These are phyloP conservation scores for Hyalella azteca DNA, from an alignment of 2,888 invertebrate genomes.

Conservation along the genomic window DNA sequence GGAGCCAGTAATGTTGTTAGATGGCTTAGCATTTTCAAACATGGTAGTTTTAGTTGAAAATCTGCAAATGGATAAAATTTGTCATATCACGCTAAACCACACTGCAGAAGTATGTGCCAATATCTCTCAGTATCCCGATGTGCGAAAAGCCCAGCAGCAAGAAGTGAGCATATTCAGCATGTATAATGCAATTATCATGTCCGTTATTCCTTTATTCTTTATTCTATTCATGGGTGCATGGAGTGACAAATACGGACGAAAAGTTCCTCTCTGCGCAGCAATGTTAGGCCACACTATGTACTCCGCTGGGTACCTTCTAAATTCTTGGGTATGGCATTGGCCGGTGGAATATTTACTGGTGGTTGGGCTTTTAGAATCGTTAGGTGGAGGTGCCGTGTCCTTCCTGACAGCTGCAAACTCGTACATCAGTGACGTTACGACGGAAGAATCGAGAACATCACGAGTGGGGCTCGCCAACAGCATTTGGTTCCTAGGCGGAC, in stretches of 20 bases:
- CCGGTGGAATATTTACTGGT: conserved; percentile 52
- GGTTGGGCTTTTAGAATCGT: conserved; percentile 53
- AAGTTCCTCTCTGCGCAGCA: conserved; percentile 59
- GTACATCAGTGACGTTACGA: conserved; percentile 58
- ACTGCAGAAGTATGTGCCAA: conserved; percentile 50
- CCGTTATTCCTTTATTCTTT: conserved; percentile 60
- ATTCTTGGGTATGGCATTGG: conserved; percentile 44
- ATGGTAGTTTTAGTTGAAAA: conserved; percentile 57
- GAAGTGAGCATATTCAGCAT: conserved; percentile 55
- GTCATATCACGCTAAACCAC: conserved; percentile 49
- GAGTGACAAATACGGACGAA: conserved; percentile 60
- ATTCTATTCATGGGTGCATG: conserved; percentile 60
- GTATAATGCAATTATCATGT: conserved; percentile 55
- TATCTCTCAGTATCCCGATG: conserved; percentile 40
- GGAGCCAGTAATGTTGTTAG: conserved; percentile 57
- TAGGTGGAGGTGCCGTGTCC: conserved; percentile 54
- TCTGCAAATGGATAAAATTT: conserved; percentile 57
- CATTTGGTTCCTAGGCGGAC: conserved; percentile 57
- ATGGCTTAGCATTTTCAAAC: conserved; percentile 54
- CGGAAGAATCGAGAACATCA: conserved; percentile 51
- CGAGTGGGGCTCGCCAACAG: conserved; percentile 57
- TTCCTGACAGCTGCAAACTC: conserved; percentile 56
- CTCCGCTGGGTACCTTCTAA: conserved; percentile 58
- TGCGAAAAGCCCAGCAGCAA: conserved; percentile 43
- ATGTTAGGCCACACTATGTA: conserved; percentile 59